Percentiles rank a stretch among this genome's conserved stretches.
Conservation (phyloP, 1,140 invertebrate genomes). For the Lordiphosa stackelbergi region DNA sequence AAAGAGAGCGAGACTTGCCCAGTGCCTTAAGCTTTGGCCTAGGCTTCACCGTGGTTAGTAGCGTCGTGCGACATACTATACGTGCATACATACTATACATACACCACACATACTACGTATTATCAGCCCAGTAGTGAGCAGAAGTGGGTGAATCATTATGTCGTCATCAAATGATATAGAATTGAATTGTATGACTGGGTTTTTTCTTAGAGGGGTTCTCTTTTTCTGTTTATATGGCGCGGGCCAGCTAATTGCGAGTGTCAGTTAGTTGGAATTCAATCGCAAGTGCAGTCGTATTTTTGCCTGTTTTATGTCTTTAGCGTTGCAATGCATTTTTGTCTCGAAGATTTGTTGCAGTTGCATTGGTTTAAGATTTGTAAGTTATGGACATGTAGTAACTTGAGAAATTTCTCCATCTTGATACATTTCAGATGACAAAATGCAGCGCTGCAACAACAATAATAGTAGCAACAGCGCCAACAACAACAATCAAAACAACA, state of each 20-base stretch:
- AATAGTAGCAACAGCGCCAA: slow-evolving; percentile 13
- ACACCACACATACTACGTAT: slow-evolving; percentile 9
- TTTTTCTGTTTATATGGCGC: slow-evolving; percentile 57
- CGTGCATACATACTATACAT: slow-evolving; percentile 13
- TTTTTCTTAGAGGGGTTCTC: slow-evolving; percentile 19
- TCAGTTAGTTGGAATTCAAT: slow-evolving; percentile 57
- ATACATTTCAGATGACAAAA: slow-evolving; percentile 52
- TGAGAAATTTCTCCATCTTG: neutral
- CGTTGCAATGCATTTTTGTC: slow-evolving; percentile 36
- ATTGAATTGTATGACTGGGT: slow-evolving; percentile 29
- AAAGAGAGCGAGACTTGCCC: slow-evolving; percentile 4
- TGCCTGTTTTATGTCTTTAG: neutral
- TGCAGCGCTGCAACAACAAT: slow-evolving; percentile 43
- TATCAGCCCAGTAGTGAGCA: slow-evolving; percentile 18
- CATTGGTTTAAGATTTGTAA: slow-evolving; percentile 40
- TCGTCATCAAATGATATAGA: slow-evolving; percentile 29
- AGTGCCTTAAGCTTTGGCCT: slow-evolving; percentile 25
- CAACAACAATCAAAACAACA: slow-evolving; percentile 4
- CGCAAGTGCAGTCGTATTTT: slow-evolving; percentile 55
- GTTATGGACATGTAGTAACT: neutral
- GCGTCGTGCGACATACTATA: neutral
- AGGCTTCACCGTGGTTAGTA: slow-evolving; percentile 14
- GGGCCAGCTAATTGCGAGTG: slow-evolving; percentile 26
- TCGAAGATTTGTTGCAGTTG: slow-evolving; percentile 47
- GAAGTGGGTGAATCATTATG: slow-evolving; percentile 34